phyloP scores from a whole-genome alignment of 2,797 vertebrate species.

The Capromys pilorides region DNA sequence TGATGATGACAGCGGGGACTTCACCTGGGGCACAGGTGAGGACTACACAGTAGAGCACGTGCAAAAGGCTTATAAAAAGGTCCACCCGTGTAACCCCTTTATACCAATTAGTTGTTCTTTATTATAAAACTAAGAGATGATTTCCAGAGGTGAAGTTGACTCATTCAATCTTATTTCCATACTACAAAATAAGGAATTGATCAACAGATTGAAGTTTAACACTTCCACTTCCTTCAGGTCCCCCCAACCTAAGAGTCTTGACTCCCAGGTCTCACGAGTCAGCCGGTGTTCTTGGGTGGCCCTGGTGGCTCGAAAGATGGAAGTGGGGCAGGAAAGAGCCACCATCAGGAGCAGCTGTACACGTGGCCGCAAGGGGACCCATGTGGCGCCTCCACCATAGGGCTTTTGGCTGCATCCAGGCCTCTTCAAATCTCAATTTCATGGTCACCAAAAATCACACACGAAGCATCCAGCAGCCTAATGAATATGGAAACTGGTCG shows the following conservation, averaged over 20 bases:
- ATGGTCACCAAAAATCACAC: slow-evolving; percentile 68
- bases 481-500: slow-evolving; percentile 18
- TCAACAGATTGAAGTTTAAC: background rate
- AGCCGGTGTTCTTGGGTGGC: background rate
- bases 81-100: background rate
- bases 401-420: background rate
- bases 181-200: background rate
- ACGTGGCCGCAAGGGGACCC: background rate
- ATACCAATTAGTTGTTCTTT: background rate
- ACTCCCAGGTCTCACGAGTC: fast-evolving
- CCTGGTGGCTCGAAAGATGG: background rate
- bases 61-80: background rate
- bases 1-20: no score
- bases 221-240: background rate
- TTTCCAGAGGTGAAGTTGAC: background rate
- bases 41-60: background rate
- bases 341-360: background rate
- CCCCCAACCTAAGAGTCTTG: background rate
- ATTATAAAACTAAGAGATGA: background rate
- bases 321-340: background rate
- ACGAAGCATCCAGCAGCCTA: slow-evolving; percentile 58
- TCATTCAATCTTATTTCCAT: background rate
- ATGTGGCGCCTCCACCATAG: background rate
- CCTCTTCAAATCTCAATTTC: slow-evolving; percentile 56
- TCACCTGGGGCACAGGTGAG: background rate